Percentiles rank a stretch among this genome's conserved stretches.
phyloP scores from a whole-genome alignment of 2,797 vertebrate genomes.

The Anabas testudineus region DNA sequence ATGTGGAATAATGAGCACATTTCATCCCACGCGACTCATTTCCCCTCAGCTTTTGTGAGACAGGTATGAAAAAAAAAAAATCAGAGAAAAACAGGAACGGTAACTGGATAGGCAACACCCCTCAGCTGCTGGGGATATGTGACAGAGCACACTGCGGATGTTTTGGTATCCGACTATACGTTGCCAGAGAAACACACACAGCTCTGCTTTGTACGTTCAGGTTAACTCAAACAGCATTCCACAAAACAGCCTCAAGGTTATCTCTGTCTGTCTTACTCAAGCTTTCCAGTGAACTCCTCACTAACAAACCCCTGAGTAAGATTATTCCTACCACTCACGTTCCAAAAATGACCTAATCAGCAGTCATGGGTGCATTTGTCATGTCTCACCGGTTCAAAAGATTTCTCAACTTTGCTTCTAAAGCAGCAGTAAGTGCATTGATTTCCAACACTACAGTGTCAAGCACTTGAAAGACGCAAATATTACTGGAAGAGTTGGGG shows the following conservation, averaged over 20 bases:
- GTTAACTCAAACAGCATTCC: conserved; percentile 59
- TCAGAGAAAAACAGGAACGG: conserved; percentile 15
- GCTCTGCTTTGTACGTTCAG: conserved; percentile 30
- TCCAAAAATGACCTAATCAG: conserved; percentile 8
- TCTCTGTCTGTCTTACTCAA: conserved; percentile 32
- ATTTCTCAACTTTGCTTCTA: background rate
- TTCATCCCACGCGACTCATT: conserved; percentile 13
- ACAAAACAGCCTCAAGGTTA: conserved; percentile 43
- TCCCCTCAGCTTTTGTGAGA: conserved; percentile 18
- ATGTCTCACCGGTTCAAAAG: background rate
- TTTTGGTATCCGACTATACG: conserved; percentile 56
- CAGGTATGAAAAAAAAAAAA: conserved; percentile 12
- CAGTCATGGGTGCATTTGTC: background rate
- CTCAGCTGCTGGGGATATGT: conserved; percentile 3
- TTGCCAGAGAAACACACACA: conserved; percentile 69
- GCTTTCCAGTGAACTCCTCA: conserved; percentile 30
- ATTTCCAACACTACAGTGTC: background rate
- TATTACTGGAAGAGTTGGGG: conserved; percentile 4
- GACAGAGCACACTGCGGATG: conserved; percentile 23
- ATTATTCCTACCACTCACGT: background rate
- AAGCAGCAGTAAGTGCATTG: background rate
- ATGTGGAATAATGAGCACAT: conserved; percentile 21
- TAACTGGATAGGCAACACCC: conserved; percentile 29
- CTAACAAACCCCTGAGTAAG: conserved; percentile 18
- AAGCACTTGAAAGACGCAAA: conserved; percentile 9